These are phyloP conservation scores for Therioaphis trifolii DNA, from an alignment of 2,888 invertebrate genomes.

Conservation along the genomic window DNA sequence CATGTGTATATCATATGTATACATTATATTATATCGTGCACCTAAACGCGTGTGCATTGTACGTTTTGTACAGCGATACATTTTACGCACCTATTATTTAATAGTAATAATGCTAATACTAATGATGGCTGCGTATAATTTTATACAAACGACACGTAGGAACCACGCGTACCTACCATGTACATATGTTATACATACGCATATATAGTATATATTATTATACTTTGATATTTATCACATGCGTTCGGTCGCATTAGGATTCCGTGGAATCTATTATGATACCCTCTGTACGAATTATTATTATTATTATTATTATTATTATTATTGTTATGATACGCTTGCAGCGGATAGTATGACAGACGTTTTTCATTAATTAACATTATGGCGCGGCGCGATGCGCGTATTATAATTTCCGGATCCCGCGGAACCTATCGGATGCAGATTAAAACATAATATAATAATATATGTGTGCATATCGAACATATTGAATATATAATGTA, in stretches of 20 bases:
- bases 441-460: constrained; percentile 19
- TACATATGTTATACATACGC: background rate
- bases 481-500: too few species aligned
- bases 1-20: background rate
- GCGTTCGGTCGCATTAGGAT: background rate
- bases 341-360: background rate
- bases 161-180: background rate
- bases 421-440: constrained; percentile 27
- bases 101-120: background rate
- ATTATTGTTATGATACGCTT: too few species aligned
- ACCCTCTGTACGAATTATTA: background rate
- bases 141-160: background rate
- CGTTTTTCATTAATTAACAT: constrained; percentile 54
- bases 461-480: too few species aligned
- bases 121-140: too few species aligned
- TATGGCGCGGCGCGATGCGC: background rate
- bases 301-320: too few species aligned
- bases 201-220: background rate
- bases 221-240: too few species aligned
- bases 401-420: constrained; percentile 7
- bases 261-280: background rate
- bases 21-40: background rate
- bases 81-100: background rate
- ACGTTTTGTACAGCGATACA: background rate
- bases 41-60: too few species aligned